These are phyloP conservation scores for Sarcoramphus papa DNA, from an alignment of 2,797 vertebrate species.

Conservation along the genomic window DNA sequence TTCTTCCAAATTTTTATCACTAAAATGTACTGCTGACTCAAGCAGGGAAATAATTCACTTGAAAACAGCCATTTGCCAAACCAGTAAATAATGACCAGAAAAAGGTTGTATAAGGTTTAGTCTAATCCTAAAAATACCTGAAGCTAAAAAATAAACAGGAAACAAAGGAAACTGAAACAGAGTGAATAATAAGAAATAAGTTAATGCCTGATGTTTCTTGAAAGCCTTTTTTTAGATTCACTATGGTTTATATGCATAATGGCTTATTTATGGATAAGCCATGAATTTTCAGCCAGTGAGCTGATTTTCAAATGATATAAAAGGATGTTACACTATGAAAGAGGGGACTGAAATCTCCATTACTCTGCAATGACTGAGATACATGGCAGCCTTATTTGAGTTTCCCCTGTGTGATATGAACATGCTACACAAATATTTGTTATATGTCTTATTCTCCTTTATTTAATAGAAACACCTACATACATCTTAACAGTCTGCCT, in stretches of 20 bases:
- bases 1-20: not conserved
- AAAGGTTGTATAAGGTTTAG: not conserved
- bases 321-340: not conserved
- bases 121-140: not conserved
- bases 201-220: not conserved
- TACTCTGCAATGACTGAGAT: not conserved
- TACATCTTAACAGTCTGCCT: not conserved
- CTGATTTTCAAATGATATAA: not conserved
- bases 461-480: not conserved
- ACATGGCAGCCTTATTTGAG: not conserved
- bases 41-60: not conserved
- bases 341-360: not conserved
- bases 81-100: not conserved
- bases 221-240: not conserved
- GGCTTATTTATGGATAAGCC: not conserved
- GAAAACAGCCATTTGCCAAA: not conserved
- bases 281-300: rapidly evolving
- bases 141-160: not conserved
- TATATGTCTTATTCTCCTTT: not conserved
- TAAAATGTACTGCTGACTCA: not conserved
- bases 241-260: not conserved
- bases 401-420: not conserved
- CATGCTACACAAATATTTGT: not conserved
- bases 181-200: not conserved
- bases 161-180: not conserved